Base-by-base conservation (phyloP, 2,797 vertebrate genomes). In the Poeciliopsis turneri region DNA sequence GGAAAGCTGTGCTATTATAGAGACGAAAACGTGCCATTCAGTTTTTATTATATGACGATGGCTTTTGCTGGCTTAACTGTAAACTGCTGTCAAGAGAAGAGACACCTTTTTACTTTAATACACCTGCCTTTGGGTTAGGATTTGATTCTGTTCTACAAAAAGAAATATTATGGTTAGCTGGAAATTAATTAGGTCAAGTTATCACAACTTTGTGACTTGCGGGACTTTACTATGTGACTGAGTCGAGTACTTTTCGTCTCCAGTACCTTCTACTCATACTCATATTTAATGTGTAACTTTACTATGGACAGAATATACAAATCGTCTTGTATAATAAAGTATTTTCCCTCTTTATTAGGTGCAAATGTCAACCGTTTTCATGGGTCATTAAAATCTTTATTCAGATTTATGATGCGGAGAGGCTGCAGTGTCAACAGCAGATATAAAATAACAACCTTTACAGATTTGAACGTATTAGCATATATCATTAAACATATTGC, bases 41-140 rank as follows among this genome's bases (percentile, higher is more conserved):
- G 6, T 92, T 87, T 92, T 86, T 78, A 89, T 89, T 84, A 85
- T 90, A 74, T 75, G 74, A 83, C 81, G 59, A 78, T 90, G 82
- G 83, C 73, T 78, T 91, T 78, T 74, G 82, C 83, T 81, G 75
- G 61, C 78, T 84, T 83, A 79, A 82, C 78, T 46, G 46, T 79
- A 77, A 78, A 78, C 49, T 46, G 2, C 49, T 57, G 76, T 72
- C 79, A 80, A 39, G 61, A 49, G 55, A 77, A 30, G 49, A 61
- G 43, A 30, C 53, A 57, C 39, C 33, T 43, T 64, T 89, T 82
- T 82, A 30, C 41, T 25, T 80, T 84, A 73, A 45, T 73, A 46
- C 64, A 75, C 41, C 73, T 72, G 57, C 41, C 71, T 81, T 28
- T 82, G 78, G 78, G 71, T 82, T 84, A 71, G 74, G 49, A 83